These are phyloP conservation scores for Anoplolepis gracilipes DNA, from an alignment of 1,140 invertebrate species.

Conservation along the genomic window DNA sequence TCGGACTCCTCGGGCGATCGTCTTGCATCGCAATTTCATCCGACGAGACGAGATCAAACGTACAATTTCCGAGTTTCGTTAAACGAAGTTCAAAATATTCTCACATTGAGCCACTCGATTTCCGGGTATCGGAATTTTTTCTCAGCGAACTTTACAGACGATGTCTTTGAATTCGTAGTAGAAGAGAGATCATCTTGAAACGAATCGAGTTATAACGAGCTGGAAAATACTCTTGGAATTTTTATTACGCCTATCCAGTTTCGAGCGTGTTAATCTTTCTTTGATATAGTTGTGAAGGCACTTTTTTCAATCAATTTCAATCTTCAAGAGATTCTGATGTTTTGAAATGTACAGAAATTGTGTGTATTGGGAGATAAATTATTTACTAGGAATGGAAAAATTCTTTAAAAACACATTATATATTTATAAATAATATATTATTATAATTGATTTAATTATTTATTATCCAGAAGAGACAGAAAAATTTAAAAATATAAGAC, in stretches of 20 bases:
- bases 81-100: conserved; percentile 7
- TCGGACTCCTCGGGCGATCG: conserved; percentile 6
- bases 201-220: conserved; percentile 1
- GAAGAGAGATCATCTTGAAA: not conserved
- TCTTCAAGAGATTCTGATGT: not conserved
- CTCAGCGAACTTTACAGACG: not conserved
- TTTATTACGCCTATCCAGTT: conserved; percentile 9
- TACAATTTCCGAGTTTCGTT: not conserved
- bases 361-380: not conserved
- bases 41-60: conserved; percentile 3
- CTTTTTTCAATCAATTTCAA: not conserved
- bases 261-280: not conserved
- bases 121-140: conserved; percentile 5
- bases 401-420: not conserved
- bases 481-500: not conserved
- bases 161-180: not conserved
- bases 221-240: not conserved
- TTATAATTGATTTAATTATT: not conserved
- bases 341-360: not conserved
- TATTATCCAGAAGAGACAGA: not conserved
- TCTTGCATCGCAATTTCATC: conserved; percentile 30
- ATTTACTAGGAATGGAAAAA: not conserved
- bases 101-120: not conserved
- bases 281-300: not conserved
- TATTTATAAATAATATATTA: too few species aligned